A percentile compares a stretch with the other conserved stretches of the same genome.
Conservation (phyloP, 2,888 invertebrate species). For the Diplazon laetatorius region DNA sequence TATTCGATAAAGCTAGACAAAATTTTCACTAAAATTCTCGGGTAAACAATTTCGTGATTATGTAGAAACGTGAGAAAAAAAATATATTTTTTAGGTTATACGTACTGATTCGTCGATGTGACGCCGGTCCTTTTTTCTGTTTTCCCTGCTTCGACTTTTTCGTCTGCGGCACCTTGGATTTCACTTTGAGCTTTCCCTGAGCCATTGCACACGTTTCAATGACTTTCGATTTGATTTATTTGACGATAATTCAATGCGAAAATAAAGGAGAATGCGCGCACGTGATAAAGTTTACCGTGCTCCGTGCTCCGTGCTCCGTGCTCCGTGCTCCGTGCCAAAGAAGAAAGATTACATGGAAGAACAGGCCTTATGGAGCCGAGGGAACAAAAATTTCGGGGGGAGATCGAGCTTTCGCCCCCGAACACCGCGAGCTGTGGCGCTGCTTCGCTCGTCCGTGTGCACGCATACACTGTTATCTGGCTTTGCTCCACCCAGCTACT, state of each 20-base stretch:
- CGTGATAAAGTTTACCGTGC: too few relatives aligned
- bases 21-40: background rate
- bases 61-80: background rate
- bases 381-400: too few relatives aligned
- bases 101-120: slow-evolving; percentile 86
- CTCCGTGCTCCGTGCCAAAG: too few relatives aligned
- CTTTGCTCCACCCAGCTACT: too few relatives aligned
- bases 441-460: too few relatives aligned
- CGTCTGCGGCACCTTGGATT: slow-evolving; percentile 85
- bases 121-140: slow-evolving; percentile 84
- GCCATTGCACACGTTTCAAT: slow-evolving; percentile 83
- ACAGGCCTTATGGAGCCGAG: too few relatives aligned
- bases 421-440: too few relatives aligned
- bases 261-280: background rate
- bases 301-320: too few relatives aligned
- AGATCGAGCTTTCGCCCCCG: too few relatives aligned
- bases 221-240: background rate
- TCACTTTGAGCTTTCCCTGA: slow-evolving; percentile 88
- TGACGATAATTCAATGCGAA: background rate
- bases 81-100: slow-evolving; percentile 60
- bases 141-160: slow-evolving; percentile 83
- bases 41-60: background rate
- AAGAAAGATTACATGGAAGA: too few relatives aligned
- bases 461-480: too few relatives aligned
- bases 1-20: slow-evolving; percentile 28